Evolutionary conservation across 2,888 invertebrate species (phyloP).

Genomic region (Platerodrilus igneus): DNA sequence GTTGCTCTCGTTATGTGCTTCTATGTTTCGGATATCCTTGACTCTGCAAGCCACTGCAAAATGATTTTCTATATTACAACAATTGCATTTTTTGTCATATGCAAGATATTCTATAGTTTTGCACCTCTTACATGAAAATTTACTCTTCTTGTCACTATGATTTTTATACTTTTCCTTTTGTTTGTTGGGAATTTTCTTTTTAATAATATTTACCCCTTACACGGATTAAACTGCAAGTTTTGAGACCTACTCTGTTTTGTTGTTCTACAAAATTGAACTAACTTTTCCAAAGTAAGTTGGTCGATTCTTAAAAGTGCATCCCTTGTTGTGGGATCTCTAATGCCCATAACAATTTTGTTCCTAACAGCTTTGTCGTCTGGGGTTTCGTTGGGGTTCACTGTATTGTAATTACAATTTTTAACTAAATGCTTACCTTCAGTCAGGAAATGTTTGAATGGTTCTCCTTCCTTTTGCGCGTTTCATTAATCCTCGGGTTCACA

Average conservation of each 20-base stretch:
- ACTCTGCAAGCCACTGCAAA: too few species aligned
- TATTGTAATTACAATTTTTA: slow-evolving; percentile 12
- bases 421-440: slow-evolving; percentile 17
- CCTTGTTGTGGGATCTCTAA: slow-evolving; percentile 17
- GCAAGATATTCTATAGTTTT: too few species aligned
- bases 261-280: slow-evolving; percentile 10
- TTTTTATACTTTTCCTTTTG: background rate
- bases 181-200: too few species aligned
- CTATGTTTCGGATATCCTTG: too few species aligned
- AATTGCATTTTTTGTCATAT: too few species aligned
- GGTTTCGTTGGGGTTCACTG: slow-evolving; percentile 6
- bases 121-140: too few species aligned
- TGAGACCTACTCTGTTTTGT: background rate
- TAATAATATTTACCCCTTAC: too few species aligned
- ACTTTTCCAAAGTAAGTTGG: slow-evolving; percentile 25
- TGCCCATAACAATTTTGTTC: slow-evolving; percentile 12
- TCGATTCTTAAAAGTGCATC: slow-evolving; percentile 28
- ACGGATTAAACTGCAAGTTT: background rate
- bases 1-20: too few species aligned
- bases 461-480: slow-evolving; percentile 26
- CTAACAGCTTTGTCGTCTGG: slow-evolving; percentile 14
- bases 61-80: too few species aligned
- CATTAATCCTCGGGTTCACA: slow-evolving; percentile 29
- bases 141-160: too few species aligned
- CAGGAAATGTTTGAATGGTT: slow-evolving; percentile 29